Base-by-base conservation (phyloP, 2,888 invertebrate genomes). In the Caenorhabditis sulstoni region DNA sequence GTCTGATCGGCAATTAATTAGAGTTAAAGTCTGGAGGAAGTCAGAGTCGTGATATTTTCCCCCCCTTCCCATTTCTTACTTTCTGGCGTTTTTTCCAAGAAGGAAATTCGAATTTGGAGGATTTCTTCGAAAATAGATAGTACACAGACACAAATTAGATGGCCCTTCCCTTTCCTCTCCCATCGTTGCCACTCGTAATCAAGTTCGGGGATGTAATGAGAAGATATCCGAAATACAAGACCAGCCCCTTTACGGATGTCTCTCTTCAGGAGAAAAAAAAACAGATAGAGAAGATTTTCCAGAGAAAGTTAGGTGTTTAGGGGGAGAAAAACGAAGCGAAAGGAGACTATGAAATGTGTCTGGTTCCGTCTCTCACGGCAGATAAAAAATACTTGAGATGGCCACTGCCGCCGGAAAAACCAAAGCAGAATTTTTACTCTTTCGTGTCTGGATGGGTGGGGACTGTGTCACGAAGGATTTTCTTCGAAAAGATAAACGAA, bases 381-480 rank as follows among this genome's bases (percentile, higher is more conserved):
- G 49, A 45, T 50, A 37, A 35, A 70, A 70, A 70, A 70, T 61
- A 70, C 70, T 70, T 61, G 61, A 70, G 52, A 59, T 35, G 39
- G 55, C 29, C 29, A 29, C 29, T 29, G 29, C 29, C 7, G 3
- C 4, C 7, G 29, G 3, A 7, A 29, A 7, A 29, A 29, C 29
- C 29, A 29, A 29, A 29, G 29, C 3, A 29, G 29, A 29, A 29
- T 29, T 29, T 29, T 7, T 29, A 3, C 29, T 29, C 7, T 29
- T 29, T 29, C 7, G 3, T 29, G 29, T 29, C 29, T 29, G 29
- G 29, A 29, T 29, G 29, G 29, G 29, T 29, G 3, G 29, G 29
- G 50, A 58, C 67, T 58, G 57, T 67, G 66, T 66, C 66, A n/a
- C 7, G 29, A 29, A 29, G 29, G 29, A 29, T 3, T n/a, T n/a